Evolutionary conservation across 2,797 vertebrate species (phyloP), one percentile per base, ranked within the genome.

Genomic region (Ctenochaetus hawaiiensis): DNA sequence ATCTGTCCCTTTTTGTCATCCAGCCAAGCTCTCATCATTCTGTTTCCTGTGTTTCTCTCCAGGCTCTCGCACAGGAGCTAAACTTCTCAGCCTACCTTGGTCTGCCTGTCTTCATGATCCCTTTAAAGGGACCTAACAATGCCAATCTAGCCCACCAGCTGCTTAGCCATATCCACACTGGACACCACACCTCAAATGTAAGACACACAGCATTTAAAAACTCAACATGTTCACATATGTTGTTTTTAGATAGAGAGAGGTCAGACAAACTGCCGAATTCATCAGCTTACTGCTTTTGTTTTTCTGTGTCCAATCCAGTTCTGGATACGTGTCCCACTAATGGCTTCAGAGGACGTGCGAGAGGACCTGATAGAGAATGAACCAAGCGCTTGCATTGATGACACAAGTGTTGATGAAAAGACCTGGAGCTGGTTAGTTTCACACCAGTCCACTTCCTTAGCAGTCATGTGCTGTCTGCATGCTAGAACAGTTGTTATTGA

Each of bases 181-280:
- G 97, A 73, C 97, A 98, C 88, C 97, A 98, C 91, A 96, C 96
- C 59, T 97, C 96, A 73, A 97, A 97, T 90, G 97, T 98, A 95
- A 92, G 86, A 30, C 12, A 10, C 23, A 8, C 10, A 1, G 17
- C 22, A 6, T 41, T 22, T 2, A n/a, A 37, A 39, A 58, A n/a
- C 3, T 6, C 8, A 10, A 2, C n/a, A 6, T 39, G 18, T 12
- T 11, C 20, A 0, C 2, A 2, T 14, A 22, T 11, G 23, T 37
- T 26, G 41, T 16, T 34, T 34, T 34, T 34, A 34, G 30, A 34
- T 34, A 34, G 30, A 53, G 51, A 57, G 12, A 30, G 23, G 14
- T 20, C 20, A 12, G 41, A 9, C 10, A 18, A 3, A 8, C 6
- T 8, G 18, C 39, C 12, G 6, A 48, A 39, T 7, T 41, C 7